Conservation (phyloP, 2,888 invertebrate species). For the Loripinus fragilis region DNA sequence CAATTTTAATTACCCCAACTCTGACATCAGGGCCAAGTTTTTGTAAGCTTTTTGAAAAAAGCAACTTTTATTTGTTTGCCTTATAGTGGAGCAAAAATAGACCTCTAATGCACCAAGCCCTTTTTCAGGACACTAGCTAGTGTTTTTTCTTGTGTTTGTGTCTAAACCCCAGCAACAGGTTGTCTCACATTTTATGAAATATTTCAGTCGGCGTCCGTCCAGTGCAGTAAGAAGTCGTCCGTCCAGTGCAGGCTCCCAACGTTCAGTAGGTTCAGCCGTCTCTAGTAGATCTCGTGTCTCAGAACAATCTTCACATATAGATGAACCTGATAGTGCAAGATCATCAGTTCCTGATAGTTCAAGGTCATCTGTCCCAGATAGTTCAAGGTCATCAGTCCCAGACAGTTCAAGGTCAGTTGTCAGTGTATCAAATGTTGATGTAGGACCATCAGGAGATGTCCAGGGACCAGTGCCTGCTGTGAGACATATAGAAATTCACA, state of each 20-base stretch:
- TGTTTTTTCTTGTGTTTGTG: too few species aligned
- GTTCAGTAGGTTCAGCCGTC: constrained; percentile 41
- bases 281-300: constrained; percentile 28
- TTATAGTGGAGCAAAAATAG: too few species aligned
- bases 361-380: constrained; percentile 39
- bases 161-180: too few species aligned
- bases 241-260: constrained; percentile 51
- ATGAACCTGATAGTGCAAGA: constrained; percentile 40
- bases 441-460: constrained; percentile 29
- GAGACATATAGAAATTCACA: constrained; percentile 34
- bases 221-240: constrained; percentile 51
- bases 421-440: constrained; percentile 52
- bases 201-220: constrained; percentile 55
- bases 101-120: too few species aligned
- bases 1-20: too few species aligned
- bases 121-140: too few species aligned
- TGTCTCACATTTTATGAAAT: not conserved
- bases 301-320: constrained; percentile 4
- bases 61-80: too few species aligned
- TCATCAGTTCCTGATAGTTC: constrained; percentile 44
- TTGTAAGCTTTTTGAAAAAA: too few species aligned
- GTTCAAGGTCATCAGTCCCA: constrained; percentile 35
- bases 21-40: too few species aligned
- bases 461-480: not conserved
- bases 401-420: constrained; percentile 53